Evolutionary conservation across 2,888 invertebrate species (phyloP), one percentile per base, ranked within the genome.

Genomic region (Drosophila koepferae): DNA sequence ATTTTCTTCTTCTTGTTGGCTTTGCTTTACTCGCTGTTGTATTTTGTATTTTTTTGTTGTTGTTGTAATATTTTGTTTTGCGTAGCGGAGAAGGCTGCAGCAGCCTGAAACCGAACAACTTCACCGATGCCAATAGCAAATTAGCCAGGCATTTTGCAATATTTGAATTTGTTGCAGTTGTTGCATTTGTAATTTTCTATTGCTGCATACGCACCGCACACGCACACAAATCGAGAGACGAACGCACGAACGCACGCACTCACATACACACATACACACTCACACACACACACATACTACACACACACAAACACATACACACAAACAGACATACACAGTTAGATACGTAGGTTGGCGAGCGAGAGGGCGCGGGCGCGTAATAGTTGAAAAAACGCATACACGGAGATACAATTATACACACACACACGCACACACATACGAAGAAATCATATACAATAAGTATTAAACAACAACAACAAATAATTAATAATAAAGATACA

Each of bases 401-500:
- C 75, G 51, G 43, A 74, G 59, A 74, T 31, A 71, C 31, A 67
- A 54, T 54, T 38, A 54, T 38, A 54, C 38, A 58, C 43, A 56
- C 60, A 62, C 43, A 56, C 56, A 68, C 60, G 41, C 23, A 63
- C 49, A 46, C 41, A 72, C 49, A 67, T 46, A 69, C 40, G 56
- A 43, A 59, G 46, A 87, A 82, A 86, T 81, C 79, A 69, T 78
- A 51, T 77, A 60, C 59, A 73, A 68, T 74, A 69, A 63, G 64
- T 75, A 77, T 86, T 82, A 81, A 89, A 89, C 88, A 86, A 89
- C 88, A 89, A 90, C 84, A 90, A 88, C 82, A 84, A 88, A 88
- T 86, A 87, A 89, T 86, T 86, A 86, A 86, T 86, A 86, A 86
- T 86, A 86, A 86, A 86, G 88, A 86, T 86, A 86, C 90, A 88